phyloP scores from a whole-genome alignment of 1,140 invertebrate species.

The Drosophila albomicans region DNA sequence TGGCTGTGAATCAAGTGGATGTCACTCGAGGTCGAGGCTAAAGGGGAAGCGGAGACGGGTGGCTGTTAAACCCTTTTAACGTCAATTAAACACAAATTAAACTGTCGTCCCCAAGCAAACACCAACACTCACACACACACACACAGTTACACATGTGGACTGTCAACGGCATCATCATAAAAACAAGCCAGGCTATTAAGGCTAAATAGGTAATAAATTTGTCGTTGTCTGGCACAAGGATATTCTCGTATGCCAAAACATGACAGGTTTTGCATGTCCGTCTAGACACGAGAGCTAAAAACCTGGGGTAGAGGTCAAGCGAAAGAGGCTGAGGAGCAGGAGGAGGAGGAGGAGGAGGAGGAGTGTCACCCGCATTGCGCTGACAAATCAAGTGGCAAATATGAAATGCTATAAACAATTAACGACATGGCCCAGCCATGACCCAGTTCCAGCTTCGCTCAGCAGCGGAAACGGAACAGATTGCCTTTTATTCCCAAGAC shows the following conservation, averaged over 20 bases:
- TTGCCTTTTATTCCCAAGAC: constrained; percentile 37
- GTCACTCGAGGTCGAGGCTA: constrained; percentile 13
- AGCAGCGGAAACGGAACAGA: constrained; percentile 43
- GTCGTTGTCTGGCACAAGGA: constrained; percentile 74
- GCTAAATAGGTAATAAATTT: constrained; percentile 84
- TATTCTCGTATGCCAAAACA: constrained; percentile 28
- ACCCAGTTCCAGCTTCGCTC: constrained; percentile 21
- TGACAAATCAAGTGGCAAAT: constrained; percentile 48
- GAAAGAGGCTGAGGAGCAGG: background rate
- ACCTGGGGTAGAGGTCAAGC: background rate
- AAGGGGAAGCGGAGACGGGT: constrained; percentile 8
- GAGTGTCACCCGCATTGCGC: constrained; percentile 37
- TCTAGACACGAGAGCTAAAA: constrained; percentile 54
- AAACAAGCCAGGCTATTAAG: constrained; percentile 79
- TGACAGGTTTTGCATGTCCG: constrained; percentile 62
- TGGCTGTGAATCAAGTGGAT: constrained; percentile 55
- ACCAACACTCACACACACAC: constrained; percentile 14
- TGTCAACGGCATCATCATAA: constrained; percentile 68
- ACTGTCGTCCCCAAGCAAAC: constrained; percentile 56
- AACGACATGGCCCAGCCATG: constrained; percentile 28
- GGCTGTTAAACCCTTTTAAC: constrained; percentile 80
- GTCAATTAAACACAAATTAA: constrained; percentile 84
- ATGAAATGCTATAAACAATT: constrained; percentile 55
- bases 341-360: background rate
- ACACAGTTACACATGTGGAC: constrained; percentile 7